Conservation (phyloP, 2,113 vertebrate genomes). For the Bubalus kerabau region DNA sequence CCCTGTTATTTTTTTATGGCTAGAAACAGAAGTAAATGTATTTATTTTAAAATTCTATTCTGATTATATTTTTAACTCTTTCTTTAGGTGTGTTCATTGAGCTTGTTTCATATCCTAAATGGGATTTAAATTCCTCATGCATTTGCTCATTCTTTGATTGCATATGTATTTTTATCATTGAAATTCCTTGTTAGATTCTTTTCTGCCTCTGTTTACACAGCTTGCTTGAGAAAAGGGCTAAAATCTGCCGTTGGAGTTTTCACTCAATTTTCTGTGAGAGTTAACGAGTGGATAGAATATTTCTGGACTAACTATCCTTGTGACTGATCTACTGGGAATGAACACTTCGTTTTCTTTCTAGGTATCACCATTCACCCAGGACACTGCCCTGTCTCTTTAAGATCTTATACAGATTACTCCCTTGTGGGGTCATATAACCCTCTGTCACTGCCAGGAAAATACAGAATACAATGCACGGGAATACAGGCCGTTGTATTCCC, state of each 20-base stretch:
- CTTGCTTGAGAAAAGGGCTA: neutral
- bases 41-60: conserved; percentile 21
- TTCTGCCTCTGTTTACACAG: neutral
- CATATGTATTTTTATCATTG: neutral
- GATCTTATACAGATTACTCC: neutral
- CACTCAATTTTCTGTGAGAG: neutral
- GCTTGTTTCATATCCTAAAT: neutral
- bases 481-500: neutral
- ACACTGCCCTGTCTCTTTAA: neutral
- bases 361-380: neutral
- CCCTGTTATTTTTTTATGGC: neutral
- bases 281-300: neutral
- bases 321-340: neutral
- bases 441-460: neutral
- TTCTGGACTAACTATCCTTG: neutral
- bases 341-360: neutral
- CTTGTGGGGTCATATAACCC: neutral
- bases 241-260: neutral
- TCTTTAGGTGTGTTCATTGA: neutral
- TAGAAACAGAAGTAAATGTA: neutral
- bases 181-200: neutral
- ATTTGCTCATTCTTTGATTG: neutral
- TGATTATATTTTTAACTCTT: conserved; percentile 3
- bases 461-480: neutral
- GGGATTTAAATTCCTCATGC: neutral